These are phyloP conservation scores for Aphaenogaster rudis DNA, from an alignment of 1,140 invertebrate species.

Conservation along the genomic window DNA sequence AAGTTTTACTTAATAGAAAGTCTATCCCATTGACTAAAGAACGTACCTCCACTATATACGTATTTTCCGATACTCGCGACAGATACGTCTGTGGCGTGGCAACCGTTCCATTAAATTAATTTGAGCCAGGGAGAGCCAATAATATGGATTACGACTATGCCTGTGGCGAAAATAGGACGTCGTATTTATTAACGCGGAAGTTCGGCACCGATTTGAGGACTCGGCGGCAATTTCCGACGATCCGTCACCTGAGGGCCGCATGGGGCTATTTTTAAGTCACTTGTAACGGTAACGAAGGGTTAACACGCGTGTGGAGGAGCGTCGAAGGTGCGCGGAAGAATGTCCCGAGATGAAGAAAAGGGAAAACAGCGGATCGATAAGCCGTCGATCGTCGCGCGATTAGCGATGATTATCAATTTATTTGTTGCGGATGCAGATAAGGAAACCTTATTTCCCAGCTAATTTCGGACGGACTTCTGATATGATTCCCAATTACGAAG, in stretches of 20 bases:
- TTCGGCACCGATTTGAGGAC: slow-evolving; percentile 29
- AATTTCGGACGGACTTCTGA: background rate
- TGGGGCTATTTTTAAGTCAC: slow-evolving; percentile 20
- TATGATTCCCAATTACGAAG: background rate
- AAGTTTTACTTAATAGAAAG: slow-evolving; percentile 3
- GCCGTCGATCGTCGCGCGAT: slow-evolving; percentile 15
- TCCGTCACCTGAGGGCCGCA: background rate
- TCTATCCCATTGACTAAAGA: background rate
- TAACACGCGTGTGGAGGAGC: background rate
- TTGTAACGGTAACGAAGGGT: slow-evolving; percentile 16
- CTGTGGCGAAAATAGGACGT: slow-evolving; percentile 34
- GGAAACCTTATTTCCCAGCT: background rate
- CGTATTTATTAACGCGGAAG: slow-evolving; percentile 54
- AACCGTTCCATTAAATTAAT: slow-evolving; percentile 45
- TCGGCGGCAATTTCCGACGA: slow-evolving; percentile 17
- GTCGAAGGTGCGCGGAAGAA: slow-evolving; percentile 36
- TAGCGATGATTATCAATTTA: slow-evolving; percentile 13
- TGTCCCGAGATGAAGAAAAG: slow-evolving; percentile 28
- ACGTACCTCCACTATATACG: background rate
- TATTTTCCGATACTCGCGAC: slow-evolving; percentile 7
- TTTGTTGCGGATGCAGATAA: background rate
- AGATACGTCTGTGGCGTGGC: background rate
- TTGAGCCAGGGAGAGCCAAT: slow-evolving; percentile 33
- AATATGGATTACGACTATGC: slow-evolving; percentile 40
- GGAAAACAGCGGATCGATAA: slow-evolving; percentile 27